Evolutionary conservation across 2,888 invertebrate species (phyloP), one percentile per base, ranked within the genome.

Genomic region (Lasioglossum morio): DNA sequence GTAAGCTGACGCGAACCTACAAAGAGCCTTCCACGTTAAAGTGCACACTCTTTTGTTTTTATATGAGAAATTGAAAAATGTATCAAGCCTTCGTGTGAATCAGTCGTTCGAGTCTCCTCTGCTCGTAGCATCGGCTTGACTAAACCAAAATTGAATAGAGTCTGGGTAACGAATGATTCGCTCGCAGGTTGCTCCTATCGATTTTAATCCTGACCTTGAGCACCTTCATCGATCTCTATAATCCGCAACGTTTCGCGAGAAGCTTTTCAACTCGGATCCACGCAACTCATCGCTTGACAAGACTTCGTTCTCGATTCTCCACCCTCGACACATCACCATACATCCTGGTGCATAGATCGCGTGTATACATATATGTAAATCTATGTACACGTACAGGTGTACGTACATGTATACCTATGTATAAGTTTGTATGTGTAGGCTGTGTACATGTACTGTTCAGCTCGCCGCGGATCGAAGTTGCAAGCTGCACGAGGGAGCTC

Each of bases 401-500:
- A 30, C 4, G 7, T 4, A 30, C 3, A 4, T 16, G 2, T 5
- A 63, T 7, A 16, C 14, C 12, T 8, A 19, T 8, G 16, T 34
- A 8, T 0, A 16, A 4, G 2, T 1, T 16, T 8, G n/a, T 60
- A n/a, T 46, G 4, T 1, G 34, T 16, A 16, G 16, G 16, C 5
- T n/a, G 70, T 70, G 40, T 40, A 70, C n/a, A 30, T 14, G 63
- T 7, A 40, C n/a, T 8, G 40, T 77, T 70, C 73, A 57, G 40
- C 34, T 53, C n/a, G 57, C 16, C 46, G 75, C 57, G 77, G 72
- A 77, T 85, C 75, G 79, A 85, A 82, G 85, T 37, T 82, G 81
- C 87, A 72, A 83, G 82, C 76, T 79, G 79, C 82, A 72, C 84
- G 82, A 77, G 75, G 75, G 82, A 86, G 75, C 79, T 78, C 78